These are phyloP conservation scores for Beaufortia kweichowensis DNA, from an alignment of 2,113 vertebrate genomes.

Conservation along the genomic window DNA sequence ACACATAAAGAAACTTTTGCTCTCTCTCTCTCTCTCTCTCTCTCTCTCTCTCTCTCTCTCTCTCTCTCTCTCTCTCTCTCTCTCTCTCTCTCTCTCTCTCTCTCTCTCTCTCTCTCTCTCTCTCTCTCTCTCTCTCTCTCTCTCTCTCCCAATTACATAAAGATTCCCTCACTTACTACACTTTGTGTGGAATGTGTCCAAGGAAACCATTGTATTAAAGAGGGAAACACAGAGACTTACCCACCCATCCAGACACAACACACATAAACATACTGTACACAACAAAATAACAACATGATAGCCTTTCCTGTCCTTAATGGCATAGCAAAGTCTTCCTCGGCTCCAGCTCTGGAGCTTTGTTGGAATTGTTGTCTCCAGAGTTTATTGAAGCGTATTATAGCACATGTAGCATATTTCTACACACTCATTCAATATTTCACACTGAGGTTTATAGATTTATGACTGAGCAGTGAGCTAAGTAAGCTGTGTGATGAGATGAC, in stretches of 20 bases:
- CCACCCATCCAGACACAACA: constrained; percentile 23
- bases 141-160: neutral
- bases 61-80: too few species aligned
- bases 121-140: too few species aligned
- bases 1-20: constrained; percentile 1
- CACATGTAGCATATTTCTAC: neutral
- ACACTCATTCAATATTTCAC: neutral
- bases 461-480: neutral
- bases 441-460: neutral
- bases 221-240: constrained; percentile 35
- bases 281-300: neutral
- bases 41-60: too few species aligned
- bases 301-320: neutral
- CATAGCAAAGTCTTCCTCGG: neutral
- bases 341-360: neutral
- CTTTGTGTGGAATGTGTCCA: constrained; percentile 40
- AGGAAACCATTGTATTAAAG: constrained; percentile 47
- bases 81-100: too few species aligned
- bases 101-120: too few species aligned
- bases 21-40: too few species aligned
- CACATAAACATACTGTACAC: neutral
- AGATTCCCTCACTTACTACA: neutral
- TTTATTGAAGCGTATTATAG: neutral
- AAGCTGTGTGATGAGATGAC: neutral
- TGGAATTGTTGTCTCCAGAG: neutral